phyloP scores from a whole-genome alignment of 2,113 vertebrate genomes.

The Eptatretus burgeri region DNA sequence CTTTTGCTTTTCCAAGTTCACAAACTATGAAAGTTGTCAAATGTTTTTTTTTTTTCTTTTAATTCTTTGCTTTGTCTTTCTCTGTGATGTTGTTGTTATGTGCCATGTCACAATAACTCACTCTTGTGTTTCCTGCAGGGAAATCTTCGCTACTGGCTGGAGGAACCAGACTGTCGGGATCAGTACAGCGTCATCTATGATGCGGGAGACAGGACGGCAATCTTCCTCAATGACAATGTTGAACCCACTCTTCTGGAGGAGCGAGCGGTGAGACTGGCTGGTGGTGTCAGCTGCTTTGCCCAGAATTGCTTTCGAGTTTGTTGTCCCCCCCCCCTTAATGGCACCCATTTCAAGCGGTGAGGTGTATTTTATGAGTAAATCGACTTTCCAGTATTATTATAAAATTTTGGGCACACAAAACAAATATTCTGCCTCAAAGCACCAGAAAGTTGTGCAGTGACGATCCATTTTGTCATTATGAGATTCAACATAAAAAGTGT shows the following conservation, averaged over 20 bases:
- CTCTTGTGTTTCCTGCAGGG: conserved; percentile 19
- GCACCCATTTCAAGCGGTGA: no score
- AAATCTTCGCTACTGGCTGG: conserved; percentile 76
- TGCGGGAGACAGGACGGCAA: conserved; percentile 64
- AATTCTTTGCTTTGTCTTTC: no score
- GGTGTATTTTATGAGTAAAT: no score
- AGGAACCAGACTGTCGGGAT: conserved; percentile 74
- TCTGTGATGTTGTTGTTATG: not conserved
- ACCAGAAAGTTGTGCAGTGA: no score
- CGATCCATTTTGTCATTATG: no score
- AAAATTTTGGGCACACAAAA: no score
- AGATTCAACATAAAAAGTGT: no score
- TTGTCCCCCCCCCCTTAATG: no score
- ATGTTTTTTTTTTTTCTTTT: no score
- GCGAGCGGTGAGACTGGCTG: conserved; percentile 37
- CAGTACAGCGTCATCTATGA: conserved; percentile 98
- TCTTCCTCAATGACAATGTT: conserved; percentile 68
- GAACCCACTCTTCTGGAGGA: conserved; percentile 60
- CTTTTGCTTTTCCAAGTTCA: not conserved
- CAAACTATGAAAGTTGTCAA: not conserved
- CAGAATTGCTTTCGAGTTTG: not conserved
- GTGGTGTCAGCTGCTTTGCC: not conserved
- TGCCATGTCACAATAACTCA: not conserved
- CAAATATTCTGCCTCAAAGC: no score
- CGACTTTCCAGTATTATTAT: no score